Evolutionary conservation across 2,888 invertebrate species (phyloP), one percentile per base, ranked within the genome.

Genomic region (Bhutanitis thaidina): DNA sequence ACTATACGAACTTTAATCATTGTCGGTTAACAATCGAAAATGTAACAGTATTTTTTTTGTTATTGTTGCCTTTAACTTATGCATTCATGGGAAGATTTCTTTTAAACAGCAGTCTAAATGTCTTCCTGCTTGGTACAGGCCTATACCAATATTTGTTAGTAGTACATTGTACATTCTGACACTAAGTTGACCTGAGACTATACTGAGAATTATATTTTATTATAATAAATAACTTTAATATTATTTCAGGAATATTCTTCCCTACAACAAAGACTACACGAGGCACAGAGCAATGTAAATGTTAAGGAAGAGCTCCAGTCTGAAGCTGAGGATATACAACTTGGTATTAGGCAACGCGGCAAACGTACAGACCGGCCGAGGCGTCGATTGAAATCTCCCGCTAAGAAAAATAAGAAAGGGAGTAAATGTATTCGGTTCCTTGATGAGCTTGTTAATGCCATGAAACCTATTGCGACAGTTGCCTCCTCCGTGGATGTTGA

Each of bases 331-430:
- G 43, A 60, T 1, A 57, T 59, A 10, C 39, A 69, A 1, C 37
- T 74, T 2, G 67, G 62, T 30, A 73, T 86, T 5, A 65, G 81
- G 25, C 80, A 85, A 58, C 56, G 76, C 3, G 71, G 71, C 7
- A 69, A 72, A 49, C 61, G 80, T 8, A 84, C 83, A 1, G 71
- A 83, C 16, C 68, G 81, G 14, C 86, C 87, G 1, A 60, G 78
- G 1, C 64, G 61, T 14, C 74, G 64, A 57, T 45, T 40, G 1
- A 61, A 59, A 43, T 35, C 44, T 27, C 30, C 49, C 0, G 15
- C 36, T 3, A 43, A 47, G 16, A 71, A 63, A 54, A 29, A 54
- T 7, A 55, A 57, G 0, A 69, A 64, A 14, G 66, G 59, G 0
- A 62, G 55, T 0, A 72, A 76, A 56, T 87, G 87, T 51, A 70